Percentiles rank a stretch among this genome's conserved stretches.
Conservation (phyloP, 2,797 vertebrate genomes). For the Anabacerthia variegaticeps region DNA sequence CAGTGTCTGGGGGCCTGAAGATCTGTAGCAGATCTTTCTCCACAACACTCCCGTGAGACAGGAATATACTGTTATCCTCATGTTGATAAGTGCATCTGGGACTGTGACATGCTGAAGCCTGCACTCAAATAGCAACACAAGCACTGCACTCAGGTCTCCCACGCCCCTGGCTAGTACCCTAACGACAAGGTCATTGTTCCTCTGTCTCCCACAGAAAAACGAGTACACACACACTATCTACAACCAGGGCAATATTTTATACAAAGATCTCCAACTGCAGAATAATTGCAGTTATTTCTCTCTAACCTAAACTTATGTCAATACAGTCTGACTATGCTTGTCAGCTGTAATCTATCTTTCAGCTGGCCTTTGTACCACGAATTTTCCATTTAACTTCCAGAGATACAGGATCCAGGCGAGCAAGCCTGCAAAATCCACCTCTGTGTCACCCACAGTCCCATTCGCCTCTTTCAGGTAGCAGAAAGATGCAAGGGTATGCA, state of each 20-base stretch:
- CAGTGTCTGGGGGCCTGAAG: background rate
- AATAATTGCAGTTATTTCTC: constrained; percentile 59
- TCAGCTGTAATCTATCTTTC: constrained; percentile 65
- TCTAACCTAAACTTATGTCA: constrained; percentile 64
- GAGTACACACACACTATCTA: constrained; percentile 44
- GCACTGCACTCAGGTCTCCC: constrained; percentile 51
- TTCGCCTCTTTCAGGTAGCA: background rate
- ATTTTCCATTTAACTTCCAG: constrained; percentile 23
- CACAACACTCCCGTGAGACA: background rate
- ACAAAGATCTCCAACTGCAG: constrained; percentile 30
- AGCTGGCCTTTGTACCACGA: background rate
- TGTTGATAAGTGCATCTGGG: constrained; percentile 40
- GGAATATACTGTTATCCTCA: background rate
- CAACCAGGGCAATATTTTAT: constrained; percentile 47
- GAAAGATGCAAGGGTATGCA: background rate
- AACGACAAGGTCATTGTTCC: constrained; percentile 49
- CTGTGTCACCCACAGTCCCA: background rate
- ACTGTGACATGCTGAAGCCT: background rate
- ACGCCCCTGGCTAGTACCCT: constrained; percentile 46
- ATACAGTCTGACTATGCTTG: constrained; percentile 41
- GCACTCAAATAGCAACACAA: constrained; percentile 16
- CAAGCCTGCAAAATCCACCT: background rate
- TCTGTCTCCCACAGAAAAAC: constrained; percentile 38
- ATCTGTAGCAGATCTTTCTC: background rate
- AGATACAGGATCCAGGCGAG: background rate